phyloP scores from a whole-genome alignment of 2,113 vertebrate genomes.

The Cygnus atratus region DNA sequence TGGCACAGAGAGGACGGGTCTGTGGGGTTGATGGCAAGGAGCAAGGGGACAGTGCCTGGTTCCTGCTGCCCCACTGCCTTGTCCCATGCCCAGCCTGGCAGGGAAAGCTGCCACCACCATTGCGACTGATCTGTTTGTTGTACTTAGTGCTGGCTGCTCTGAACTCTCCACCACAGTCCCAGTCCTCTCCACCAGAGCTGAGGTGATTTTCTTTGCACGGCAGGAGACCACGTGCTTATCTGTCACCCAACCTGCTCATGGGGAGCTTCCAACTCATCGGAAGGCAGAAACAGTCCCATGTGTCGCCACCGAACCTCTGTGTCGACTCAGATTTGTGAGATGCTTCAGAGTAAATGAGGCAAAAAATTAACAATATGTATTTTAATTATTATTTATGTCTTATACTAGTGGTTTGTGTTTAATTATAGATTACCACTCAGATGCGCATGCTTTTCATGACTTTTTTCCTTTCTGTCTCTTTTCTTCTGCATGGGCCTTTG shows the following conservation, averaged over 20 bases:
- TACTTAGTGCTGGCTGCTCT: background rate
- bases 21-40: rapidly evolving
- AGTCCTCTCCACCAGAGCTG: slow-evolving; percentile 4
- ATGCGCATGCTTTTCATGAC: background rate
- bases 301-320: background rate
- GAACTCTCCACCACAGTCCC: background rate
- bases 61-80: background rate
- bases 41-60: rapidly evolving
- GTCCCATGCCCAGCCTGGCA: background rate
- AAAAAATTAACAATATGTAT: slow-evolving; percentile 63
- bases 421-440: slow-evolving; percentile 18
- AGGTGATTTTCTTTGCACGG: background rate
- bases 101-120: background rate
- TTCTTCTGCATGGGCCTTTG: background rate
- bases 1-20: background rate
- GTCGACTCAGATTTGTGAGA: slow-evolving; percentile 17
- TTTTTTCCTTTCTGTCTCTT: background rate
- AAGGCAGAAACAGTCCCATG: background rate
- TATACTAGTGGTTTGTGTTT: slow-evolving; percentile 37
- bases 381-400: slow-evolving; percentile 74
- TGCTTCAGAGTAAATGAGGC: slow-evolving; percentile 65
- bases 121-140: background rate
- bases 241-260: background rate
- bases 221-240: slow-evolving; percentile 48
- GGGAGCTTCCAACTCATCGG: background rate